Percentiles rank a stretch among this genome's conserved stretches.
Evolutionary conservation across 2,113 vertebrate genomes (phyloP).

Genomic region (Hemicordylus capensis): DNA sequence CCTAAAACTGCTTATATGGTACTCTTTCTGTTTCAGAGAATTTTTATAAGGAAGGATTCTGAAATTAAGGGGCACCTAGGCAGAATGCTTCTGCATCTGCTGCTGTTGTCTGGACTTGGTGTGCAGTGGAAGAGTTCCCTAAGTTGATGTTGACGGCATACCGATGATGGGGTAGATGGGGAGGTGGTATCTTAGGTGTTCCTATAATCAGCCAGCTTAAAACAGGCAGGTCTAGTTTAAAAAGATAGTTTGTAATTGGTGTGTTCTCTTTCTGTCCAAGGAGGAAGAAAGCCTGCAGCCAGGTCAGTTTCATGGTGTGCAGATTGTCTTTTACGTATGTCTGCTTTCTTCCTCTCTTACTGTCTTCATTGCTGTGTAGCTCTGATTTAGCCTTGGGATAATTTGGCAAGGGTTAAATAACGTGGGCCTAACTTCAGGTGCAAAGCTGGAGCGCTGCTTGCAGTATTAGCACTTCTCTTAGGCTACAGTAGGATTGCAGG

Average conservation of each 20-base stretch:
- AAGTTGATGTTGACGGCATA: not conserved
- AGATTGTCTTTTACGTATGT: slow-evolving; percentile 47
- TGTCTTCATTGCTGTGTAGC: not conserved
- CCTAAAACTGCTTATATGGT: not conserved
- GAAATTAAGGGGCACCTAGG: not conserved
- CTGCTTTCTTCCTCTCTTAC: not conserved
- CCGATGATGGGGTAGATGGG: not conserved
- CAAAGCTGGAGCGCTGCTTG: not conserved
- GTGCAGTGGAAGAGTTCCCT: not conserved
- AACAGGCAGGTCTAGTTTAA: not conserved
- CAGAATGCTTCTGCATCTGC: not conserved
- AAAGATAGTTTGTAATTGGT: slow-evolving; percentile 38
- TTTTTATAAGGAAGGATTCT: not conserved
- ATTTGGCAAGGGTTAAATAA: not conserved
- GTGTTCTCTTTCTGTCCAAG: slow-evolving; percentile 48
- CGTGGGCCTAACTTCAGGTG: not conserved
- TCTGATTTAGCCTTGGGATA: not conserved
- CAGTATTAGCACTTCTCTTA: not conserved
- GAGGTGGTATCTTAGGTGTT: not conserved
- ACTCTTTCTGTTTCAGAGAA: too few relatives aligned
- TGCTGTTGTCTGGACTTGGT: not conserved
- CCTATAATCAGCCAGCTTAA: rapidly evolving
- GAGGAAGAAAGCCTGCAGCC: slow-evolving; percentile 26
- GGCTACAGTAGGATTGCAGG: too few relatives aligned
- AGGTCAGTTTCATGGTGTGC: not conserved